Percentiles rank a stretch among this genome's conserved stretches.
Evolutionary conservation across 2,113 vertebrate genomes (phyloP).

Genomic region (Naja naja): DNA sequence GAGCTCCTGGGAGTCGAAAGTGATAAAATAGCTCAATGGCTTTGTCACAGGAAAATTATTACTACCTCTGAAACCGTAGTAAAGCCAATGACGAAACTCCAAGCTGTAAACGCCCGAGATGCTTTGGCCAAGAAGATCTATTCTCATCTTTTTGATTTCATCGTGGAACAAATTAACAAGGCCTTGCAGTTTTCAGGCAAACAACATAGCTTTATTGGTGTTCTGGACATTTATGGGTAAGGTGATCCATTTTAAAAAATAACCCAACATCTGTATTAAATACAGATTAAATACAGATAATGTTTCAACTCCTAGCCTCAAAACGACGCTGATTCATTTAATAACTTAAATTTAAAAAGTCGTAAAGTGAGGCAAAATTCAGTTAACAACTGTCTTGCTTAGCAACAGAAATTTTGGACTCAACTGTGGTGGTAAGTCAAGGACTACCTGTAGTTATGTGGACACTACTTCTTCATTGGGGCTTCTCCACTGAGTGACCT

Average conservation of each 20-base stretch:
- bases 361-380: too few relatives aligned
- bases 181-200: constrained; percentile 85
- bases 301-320: too few relatives aligned
- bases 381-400: too few relatives aligned
- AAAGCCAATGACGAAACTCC: constrained; percentile 82
- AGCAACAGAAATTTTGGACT: too few relatives aligned
- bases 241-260: constrained; percentile 15
- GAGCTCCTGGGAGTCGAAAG: constrained; percentile 78
- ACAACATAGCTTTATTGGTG: constrained; percentile 91
- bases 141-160: constrained; percentile 86
- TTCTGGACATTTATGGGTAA: constrained; percentile 98
- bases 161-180: constrained; percentile 87
- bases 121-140: constrained; percentile 96
- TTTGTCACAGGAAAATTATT: constrained; percentile 86
- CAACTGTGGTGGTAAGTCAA: too few relatives aligned
- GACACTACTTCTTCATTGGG: neutral
- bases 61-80: constrained; percentile 83
- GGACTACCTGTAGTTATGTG: neutral
- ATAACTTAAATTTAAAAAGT: too few relatives aligned
- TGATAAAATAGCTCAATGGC: constrained; percentile 75
- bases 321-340: too few relatives aligned
- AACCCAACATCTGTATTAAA: neutral
- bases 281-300: too few relatives aligned
- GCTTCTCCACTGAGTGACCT: neutral
- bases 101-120: constrained; percentile 84